Base-by-base conservation (phyloP, 2,113 vertebrate genomes). In the Reinhardtius hippoglossoides region DNA sequence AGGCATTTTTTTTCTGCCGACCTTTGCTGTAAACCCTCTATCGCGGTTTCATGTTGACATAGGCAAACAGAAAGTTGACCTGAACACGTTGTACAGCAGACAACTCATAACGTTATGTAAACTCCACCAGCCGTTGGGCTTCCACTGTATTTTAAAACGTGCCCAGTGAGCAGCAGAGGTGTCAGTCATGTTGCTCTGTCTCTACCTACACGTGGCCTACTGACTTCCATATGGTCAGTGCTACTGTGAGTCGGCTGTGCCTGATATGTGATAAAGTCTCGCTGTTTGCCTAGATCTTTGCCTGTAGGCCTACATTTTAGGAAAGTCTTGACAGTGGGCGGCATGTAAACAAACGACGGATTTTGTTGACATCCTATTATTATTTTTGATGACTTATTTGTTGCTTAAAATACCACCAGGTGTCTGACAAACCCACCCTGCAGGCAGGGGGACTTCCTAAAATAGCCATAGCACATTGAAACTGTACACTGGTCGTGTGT, bases 381-480 rank as follows among this genome's bases (percentile, higher is more conserved):
- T 63, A 12, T 64, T 50, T 68, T n/a, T 62, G 1, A n/a, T 55
- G n/a, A 9, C 40, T 56, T 76, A 44, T 67, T 23, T 62, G 3
- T 12, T 63, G 3, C 71, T 14, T 46, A 57, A 63, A 62, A 67
- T 26, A 37, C 78, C 57, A 72, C 31, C 85, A 91, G 87, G 89
- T 93, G 84, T 90, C 78, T 69, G 52, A 65, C 70, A 71, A 83
- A 59, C 26, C 66, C 72, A 68, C 66, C 61, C 88, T 42, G 78
- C 84, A 77, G 74, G 21, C 81, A 74, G 76, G 71, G 87, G 80
- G 68, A 71, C 76, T 54, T 87, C 92, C 74, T 89, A 92, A 94
- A 95, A 94, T 95, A 94, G 92, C 88, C 80, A 71, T 80, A 67
- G 83, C 81, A 69, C 76, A 85, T 82, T 89, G 91, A 91, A 87